These are phyloP conservation scores for Mobula birostris DNA, from an alignment of 2,113 vertebrate genomes.

Conservation along the genomic window DNA sequence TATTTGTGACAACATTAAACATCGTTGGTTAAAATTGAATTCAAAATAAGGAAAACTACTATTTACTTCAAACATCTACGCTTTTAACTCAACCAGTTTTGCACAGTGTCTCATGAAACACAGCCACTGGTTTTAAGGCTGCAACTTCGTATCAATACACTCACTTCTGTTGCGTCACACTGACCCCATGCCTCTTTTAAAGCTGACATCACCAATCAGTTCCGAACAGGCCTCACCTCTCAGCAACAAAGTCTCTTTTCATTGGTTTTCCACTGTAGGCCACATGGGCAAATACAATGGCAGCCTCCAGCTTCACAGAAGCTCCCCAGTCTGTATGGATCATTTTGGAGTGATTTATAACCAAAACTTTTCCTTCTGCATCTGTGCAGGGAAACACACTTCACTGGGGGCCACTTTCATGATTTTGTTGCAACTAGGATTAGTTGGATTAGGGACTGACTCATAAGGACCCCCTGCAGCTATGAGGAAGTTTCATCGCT, in stretches of 20 bases:
- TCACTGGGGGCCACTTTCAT: conserved; percentile 63
- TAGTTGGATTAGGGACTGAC: conserved; percentile 69
- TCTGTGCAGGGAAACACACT: conserved; percentile 51
- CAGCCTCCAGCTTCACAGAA: conserved; percentile 43
- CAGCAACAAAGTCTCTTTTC: conserved; percentile 47
- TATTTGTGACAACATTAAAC: background rate
- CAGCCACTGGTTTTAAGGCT: background rate
- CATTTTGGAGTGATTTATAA: conserved; percentile 42
- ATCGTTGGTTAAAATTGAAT: background rate
- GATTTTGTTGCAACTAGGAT: conserved; percentile 70
- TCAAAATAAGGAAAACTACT: background rate
- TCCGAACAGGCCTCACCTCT: conserved; percentile 50
- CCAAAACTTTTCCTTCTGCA: conserved; percentile 45
- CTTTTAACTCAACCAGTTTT: background rate
- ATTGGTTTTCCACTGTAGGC: conserved; percentile 52
- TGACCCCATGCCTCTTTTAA: conserved; percentile 42
- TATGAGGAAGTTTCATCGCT: conserved; percentile 67
- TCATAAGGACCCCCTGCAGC: conserved; percentile 70
- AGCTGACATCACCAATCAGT: conserved; percentile 50
- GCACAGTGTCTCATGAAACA: background rate
- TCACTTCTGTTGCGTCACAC: conserved; percentile 22
- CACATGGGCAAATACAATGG: conserved; percentile 45
- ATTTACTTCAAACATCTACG: background rate
- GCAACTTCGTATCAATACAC: background rate
- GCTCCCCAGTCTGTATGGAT: conserved; percentile 41